Evolutionary conservation across 2,888 invertebrate genomes (phyloP).

Genomic region (Agrypnus murinus): DNA sequence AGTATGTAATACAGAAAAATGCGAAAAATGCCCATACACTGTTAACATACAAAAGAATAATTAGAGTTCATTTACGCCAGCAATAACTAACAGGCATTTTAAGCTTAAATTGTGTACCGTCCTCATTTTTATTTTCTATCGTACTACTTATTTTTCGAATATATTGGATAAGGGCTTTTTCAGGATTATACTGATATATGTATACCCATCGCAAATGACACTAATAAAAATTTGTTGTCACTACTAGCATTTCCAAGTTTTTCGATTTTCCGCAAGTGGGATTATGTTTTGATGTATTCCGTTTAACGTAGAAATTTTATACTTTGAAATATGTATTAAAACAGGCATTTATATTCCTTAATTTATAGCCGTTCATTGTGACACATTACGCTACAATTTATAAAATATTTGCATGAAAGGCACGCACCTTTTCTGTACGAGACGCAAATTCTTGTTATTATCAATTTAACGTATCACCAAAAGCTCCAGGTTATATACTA

Average conservation of each 20-base stretch:
- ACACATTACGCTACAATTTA: slow-evolving; percentile 12
- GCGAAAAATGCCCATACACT: too few species aligned
- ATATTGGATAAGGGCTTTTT: too few species aligned
- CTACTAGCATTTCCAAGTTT: slow-evolving; percentile 6
- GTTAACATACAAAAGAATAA: too few species aligned
- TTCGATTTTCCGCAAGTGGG: not conserved
- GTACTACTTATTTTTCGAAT: too few species aligned
- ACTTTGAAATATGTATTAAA: slow-evolving; percentile 20
- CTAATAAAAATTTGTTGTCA: not conserved
- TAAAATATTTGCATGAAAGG: slow-evolving; percentile 12
- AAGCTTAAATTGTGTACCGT: too few species aligned
- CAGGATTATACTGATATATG: too few species aligned
- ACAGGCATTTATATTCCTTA: slow-evolving; percentile 21
- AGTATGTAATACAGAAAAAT: too few species aligned
- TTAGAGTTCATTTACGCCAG: too few species aligned
- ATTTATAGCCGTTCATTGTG: slow-evolving; percentile 14
- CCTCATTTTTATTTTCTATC: too few species aligned
- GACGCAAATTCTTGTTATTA: slow-evolving; percentile 11
- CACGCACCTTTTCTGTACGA: slow-evolving; percentile 14
- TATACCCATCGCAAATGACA: not conserved
- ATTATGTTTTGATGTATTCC: slow-evolving; percentile 1
- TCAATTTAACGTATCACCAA: slow-evolving; percentile 1
- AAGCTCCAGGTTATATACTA: not conserved
- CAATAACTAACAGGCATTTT: too few species aligned
- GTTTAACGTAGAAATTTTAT: not conserved